Evolutionary conservation across 92 coral and sea anemone genomes (phyloP), one percentile per base, ranked within the genome.

Genomic region (Hydrozoanthus gracilis): DNA sequence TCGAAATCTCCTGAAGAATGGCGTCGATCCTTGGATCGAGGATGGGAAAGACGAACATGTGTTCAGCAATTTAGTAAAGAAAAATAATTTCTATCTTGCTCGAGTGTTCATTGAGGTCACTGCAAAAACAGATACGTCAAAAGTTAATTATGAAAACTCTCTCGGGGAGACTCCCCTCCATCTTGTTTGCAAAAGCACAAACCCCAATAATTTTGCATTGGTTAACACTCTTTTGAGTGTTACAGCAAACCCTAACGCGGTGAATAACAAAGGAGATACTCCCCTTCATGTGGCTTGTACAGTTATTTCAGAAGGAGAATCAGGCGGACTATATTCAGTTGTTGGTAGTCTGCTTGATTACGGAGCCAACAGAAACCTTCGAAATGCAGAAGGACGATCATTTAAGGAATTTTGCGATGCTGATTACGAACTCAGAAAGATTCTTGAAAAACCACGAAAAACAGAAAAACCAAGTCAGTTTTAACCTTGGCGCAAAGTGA

Each of bases 11-110:
- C 35, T 67, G 11, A 7, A 67, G 6, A 16, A 7, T n/a, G 44
- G 73, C 35, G 44, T 67, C 35, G 73, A 67, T 67, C 44, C 73
- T 67, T 67, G 73, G 73, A 67, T 67, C 35, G 73, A 67, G 44
- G 35, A 67, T 27, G 45, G 35, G 11, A 5, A 7, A 2, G 73
- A 0, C 1, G 73, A 67, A 67, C 4, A 17, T n/a, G 73, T n/a
- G n/a, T n/a, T n/a, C n/a, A n/a, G n/a, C n/a, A n/a, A n/a, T n/a
- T n/a, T n/a, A n/a, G n/a, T n/a, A n/a, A n/a, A n/a, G n/a, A n/a
- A n/a, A n/a, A n/a, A n/a, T n/a, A n/a, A n/a, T n/a, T n/a, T n/a
- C n/a, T n/a, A n/a, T n/a, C n/a, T n/a, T n/a, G n/a, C n/a, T n/a
- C n/a, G n/a, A n/a, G n/a, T n/a, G n/a, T n/a, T n/a, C n/a, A n/a